A percentile compares a stretch with the other conserved stretches of the same genome.
phyloP scores from a whole-genome alignment of 2,888 invertebrate genomes.

The Drosophila ezoana region DNA sequence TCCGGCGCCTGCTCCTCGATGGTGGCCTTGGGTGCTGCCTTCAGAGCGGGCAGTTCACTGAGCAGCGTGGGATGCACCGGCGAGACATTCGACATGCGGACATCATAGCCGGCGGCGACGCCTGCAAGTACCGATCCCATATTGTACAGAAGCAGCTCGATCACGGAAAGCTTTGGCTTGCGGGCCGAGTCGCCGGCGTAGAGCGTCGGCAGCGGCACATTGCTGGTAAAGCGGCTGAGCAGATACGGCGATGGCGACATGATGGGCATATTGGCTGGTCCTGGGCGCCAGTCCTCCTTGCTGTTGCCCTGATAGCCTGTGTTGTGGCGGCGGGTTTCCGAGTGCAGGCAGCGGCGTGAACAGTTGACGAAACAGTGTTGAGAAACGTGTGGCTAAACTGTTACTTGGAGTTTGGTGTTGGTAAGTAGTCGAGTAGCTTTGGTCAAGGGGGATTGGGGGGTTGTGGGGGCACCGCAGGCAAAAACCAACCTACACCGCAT shows the following conservation, averaged over 20 bases:
- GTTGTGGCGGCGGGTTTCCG: not conserved
- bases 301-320: constrained; percentile 68
- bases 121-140: constrained; percentile 96
- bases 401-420: constrained; percentile 17
- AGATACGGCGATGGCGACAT: constrained; percentile 84
- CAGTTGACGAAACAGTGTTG: constrained; percentile 66
- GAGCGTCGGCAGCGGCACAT: constrained; percentile 92
- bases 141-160: constrained; percentile 90
- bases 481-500: constrained; percentile 48
- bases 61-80: constrained; percentile 92
- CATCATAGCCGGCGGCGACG: constrained; percentile 96
- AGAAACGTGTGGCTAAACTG: constrained; percentile 43
- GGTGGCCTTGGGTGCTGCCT: constrained; percentile 75
- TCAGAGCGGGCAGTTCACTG: constrained; percentile 86
- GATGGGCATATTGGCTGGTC: constrained; percentile 78
- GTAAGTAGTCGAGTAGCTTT: not conserved
- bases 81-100: constrained; percentile 94
- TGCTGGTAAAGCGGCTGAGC: constrained; percentile 84
- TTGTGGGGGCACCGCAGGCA: constrained; percentile 61
- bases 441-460: not conserved
- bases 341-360: constrained; percentile 35
- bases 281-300: constrained; percentile 84
- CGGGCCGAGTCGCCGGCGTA: constrained; percentile 89
- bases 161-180: constrained; percentile 84
- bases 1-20: constrained; percentile 16